These are phyloP conservation scores for Ephestia elutella DNA, from an alignment of 1,140 invertebrate species.

Conservation along the genomic window DNA sequence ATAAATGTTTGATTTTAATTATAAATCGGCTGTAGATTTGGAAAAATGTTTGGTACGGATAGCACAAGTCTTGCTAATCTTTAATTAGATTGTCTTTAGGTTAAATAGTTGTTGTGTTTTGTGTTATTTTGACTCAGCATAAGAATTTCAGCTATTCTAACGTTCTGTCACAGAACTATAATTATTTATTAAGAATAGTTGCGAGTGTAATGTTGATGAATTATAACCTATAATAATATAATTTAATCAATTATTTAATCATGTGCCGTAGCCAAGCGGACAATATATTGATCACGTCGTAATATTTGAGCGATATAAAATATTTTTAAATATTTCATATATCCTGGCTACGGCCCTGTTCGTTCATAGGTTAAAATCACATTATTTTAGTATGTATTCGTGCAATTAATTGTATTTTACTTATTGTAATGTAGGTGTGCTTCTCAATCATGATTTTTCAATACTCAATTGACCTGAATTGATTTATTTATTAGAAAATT, in stretches of 20 bases:
- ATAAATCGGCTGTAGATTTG: conserved; percentile 25
- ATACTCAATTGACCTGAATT: conserved; percentile 43
- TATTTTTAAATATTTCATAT: conserved; percentile 7
- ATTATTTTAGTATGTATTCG: conserved; percentile 58
- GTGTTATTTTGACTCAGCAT: conserved; percentile 49
- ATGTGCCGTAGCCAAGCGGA: not conserved
- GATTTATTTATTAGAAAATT: conserved; percentile 70
- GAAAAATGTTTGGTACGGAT: conserved; percentile 26
- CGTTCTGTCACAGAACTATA: conserved; percentile 19
- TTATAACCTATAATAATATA: conserved; percentile 33
- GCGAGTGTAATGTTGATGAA: conserved; percentile 42
- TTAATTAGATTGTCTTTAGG: conserved; percentile 45
- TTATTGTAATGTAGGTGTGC: conserved; percentile 50
- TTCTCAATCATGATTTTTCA: conserved; percentile 19
- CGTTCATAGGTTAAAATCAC: conserved; percentile 41
- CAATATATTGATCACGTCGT: conserved; percentile 6
- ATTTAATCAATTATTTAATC: conserved; percentile 29
- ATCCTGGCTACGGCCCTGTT: conserved; percentile 17
- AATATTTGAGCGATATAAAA: not conserved
- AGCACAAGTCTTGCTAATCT: conserved; percentile 64
- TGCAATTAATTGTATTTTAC: conserved; percentile 63
- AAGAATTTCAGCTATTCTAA: conserved; percentile 43
- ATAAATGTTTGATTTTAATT: conserved; percentile 32
- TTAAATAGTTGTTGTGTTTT: conserved; percentile 62
- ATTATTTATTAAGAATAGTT: conserved; percentile 49